Percentiles rank a stretch among this genome's conserved stretches.
phyloP scores from a whole-genome alignment of 2,113 vertebrate genomes.

The Pteropus alecto region DNA sequence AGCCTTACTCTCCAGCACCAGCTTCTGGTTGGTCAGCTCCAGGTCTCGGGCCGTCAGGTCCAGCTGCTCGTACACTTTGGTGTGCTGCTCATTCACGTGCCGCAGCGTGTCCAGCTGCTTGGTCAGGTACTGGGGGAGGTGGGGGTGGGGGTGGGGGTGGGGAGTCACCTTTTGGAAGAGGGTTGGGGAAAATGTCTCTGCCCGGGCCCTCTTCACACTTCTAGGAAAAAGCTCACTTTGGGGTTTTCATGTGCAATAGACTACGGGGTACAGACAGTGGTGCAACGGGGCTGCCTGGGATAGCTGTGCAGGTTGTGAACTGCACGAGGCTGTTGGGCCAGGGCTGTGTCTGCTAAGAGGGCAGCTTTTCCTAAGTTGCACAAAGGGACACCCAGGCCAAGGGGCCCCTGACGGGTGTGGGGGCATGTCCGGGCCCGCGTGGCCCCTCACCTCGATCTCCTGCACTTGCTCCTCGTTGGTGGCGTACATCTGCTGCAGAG shows the following conservation, averaged over 20 bases:
- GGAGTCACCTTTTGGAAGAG: not conserved
- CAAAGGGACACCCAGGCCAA: not conserved
- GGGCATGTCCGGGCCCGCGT: rapidly evolving
- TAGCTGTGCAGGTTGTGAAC: not conserved
- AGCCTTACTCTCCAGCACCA: constrained; percentile 95
- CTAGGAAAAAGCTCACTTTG: not conserved
- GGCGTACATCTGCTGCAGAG: constrained; percentile 96
- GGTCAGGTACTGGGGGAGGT: constrained; percentile 89
- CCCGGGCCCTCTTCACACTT: not conserved
- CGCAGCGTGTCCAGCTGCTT: constrained; percentile 95
- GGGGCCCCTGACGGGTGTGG: not conserved
- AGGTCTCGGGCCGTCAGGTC: constrained; percentile 94
- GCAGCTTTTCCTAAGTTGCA: not conserved
- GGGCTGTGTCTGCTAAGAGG: too few relatives aligned
- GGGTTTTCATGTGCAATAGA: not conserved
- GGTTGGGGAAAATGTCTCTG: not conserved
- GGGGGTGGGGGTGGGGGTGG: not conserved
- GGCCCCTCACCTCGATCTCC: constrained; percentile 94
- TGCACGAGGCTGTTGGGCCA: not conserved
- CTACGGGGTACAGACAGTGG: not conserved
- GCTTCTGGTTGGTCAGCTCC: constrained; percentile 96
- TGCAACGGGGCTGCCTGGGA: not conserved
- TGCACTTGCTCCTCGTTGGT: constrained; percentile 93
- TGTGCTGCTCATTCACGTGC: constrained; percentile 97
- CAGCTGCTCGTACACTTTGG: constrained; percentile 98